Evolutionary conservation across 2,888 invertebrate genomes (phyloP), one percentile per base, ranked within the genome.

Genomic region (Brachypalpus laphriformis): DNA sequence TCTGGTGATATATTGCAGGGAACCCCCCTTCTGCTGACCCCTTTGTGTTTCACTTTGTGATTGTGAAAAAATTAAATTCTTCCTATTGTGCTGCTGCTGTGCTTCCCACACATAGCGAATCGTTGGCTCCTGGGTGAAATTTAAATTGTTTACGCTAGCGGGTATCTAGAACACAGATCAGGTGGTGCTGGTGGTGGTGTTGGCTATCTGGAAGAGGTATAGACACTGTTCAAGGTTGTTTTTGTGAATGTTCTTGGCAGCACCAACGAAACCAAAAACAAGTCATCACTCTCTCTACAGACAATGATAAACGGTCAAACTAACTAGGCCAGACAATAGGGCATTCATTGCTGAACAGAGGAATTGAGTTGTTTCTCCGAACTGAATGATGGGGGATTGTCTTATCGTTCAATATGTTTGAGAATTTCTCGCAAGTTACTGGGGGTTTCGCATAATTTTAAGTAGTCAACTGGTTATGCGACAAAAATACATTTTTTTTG

Each of bases 301-400:
- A 61, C 59, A 72, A 61, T 72, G 66, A 82, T 82, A 74, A 77
- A 78, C 78, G 82, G 66, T 72, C 82, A 66, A 37, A 59, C 54
- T 78, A 83, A 78, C 56, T 74, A 61, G 78, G 74, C 59, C 82
- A 77, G 61, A 54, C 77, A 59, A 76, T 49, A 45, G 31, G 57
- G n/a, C 18, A 28, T 51, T 66, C 22, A 40, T 66, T 14, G 16
- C 8, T 45, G 2, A 34, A 49, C 34, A 40, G 40, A 16, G 14
- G 8, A 66, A 40, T 25, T 5, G n/a, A n/a, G 25, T 25, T 25
- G 2, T 25, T 25, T 25, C 2, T 25, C 5, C 25, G n/a, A n/a
- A n/a, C n/a, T n/a, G n/a, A 25, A 25, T 25, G 18, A 45, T 18
- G 9, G n/a, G 14, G 25, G 9, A n/a, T 14, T 61, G 9, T 8